Evolutionary conservation across 2,888 invertebrate genomes (phyloP).

Genomic region (Cynaeus angustus): DNA sequence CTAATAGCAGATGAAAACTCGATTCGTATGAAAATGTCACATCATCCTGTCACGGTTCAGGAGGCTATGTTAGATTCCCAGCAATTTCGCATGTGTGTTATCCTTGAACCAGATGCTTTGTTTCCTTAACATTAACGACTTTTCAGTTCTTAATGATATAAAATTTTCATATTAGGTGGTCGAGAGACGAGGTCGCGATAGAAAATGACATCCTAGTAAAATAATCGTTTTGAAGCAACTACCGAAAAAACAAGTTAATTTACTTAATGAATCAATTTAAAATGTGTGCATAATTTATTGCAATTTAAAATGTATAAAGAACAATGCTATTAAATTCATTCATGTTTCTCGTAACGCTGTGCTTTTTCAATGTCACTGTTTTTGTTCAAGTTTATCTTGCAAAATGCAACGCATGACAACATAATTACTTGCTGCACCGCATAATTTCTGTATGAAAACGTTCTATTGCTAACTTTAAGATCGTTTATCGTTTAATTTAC

Average conservation of each 20-base stretch:
- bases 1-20: slow-evolving; percentile 20
- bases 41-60: slow-evolving; percentile 57
- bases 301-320: slow-evolving; percentile 25
- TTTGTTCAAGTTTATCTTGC: slow-evolving; percentile 39
- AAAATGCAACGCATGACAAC: slow-evolving; percentile 46
- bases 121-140: slow-evolving; percentile 51
- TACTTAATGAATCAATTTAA: slow-evolving; percentile 39
- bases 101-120: slow-evolving; percentile 56
- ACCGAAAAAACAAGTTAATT: slow-evolving; percentile 36
- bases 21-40: slow-evolving; percentile 53
- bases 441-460: slow-evolving; percentile 25
- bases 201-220: slow-evolving; percentile 20
- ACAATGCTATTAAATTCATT: slow-evolving; percentile 46
- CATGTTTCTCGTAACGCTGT: slow-evolving; percentile 40
- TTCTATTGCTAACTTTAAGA: slow-evolving; percentile 5
- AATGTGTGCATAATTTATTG: slow-evolving; percentile 42
- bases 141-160: slow-evolving; percentile 44
- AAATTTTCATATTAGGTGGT: slow-evolving; percentile 25
- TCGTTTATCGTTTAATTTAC: slow-evolving; percentile 14
- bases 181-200: slow-evolving; percentile 14
- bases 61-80: slow-evolving; percentile 53
- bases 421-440: slow-evolving; percentile 39
- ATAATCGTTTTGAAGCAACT: not conserved
- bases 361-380: slow-evolving; percentile 48
- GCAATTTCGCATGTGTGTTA: slow-evolving; percentile 55